Evolutionary conservation across 2,113 vertebrate genomes (phyloP), one percentile per base, ranked within the genome.

Genomic region (Chaetodon trifascialis): DNA sequence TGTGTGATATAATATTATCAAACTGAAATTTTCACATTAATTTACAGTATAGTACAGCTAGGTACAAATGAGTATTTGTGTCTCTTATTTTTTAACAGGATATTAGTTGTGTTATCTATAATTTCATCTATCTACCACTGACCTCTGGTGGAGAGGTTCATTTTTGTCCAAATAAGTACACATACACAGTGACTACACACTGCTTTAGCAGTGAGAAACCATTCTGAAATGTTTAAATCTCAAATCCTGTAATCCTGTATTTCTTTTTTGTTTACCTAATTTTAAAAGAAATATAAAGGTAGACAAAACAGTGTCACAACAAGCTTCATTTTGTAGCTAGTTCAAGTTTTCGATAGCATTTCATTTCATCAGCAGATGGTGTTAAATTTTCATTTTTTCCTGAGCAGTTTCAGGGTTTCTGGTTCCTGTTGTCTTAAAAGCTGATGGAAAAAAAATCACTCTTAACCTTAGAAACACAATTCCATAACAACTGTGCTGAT

Each of bases 141-240:
- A 80, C 83, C 70, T 76, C 80, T 84, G 46, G 60, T 86, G 88
- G 88, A 68, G 40, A 51, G 10, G 1, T 4, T 16, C 1, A 42
- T 44, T 46, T 60, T 6, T 15, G 36, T 69, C 23, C 47, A 71
- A 47, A 54, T 34, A 59, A 6, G 71, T n/a, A 36, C n/a, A 46
- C 17, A 54, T 0, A 42, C 3, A 54, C 54, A 25, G 11, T 36
- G 4, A 64, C 64, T 15, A 8, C 23, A 76, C 5, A 36, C 14
- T 16, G 15, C 14, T 67, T 21, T 8, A 58, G 4, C 2, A 16
- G 56, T 58, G 36, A 62, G 11, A 38, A 38, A 62, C 16, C 4
- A 8, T 7, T 11, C 16, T 19, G 4, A 47, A 36, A 1, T 7
- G 30, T 7, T 60, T 46, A 21, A 72, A n/a, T 47, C 12, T 62